Evolutionary conservation across 2,113 vertebrate species (phyloP), one percentile per base, ranked within the genome.

Genomic region (Istiophorus platypterus): DNA sequence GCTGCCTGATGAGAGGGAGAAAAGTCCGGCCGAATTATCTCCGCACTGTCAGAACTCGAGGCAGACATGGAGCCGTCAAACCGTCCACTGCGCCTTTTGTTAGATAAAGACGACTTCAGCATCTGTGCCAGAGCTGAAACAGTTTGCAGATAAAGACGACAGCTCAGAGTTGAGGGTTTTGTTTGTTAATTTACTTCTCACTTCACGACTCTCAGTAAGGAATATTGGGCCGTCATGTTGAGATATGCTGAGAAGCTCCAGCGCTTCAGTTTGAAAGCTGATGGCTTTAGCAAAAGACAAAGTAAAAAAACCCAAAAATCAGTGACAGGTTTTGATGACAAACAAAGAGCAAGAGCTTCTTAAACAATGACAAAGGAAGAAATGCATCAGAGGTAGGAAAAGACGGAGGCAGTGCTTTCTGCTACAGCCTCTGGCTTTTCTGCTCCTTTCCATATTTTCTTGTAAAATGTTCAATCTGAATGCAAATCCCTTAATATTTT

Each of bases 41-140:
- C 11, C 31, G 58, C 11, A 0, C 18, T 76, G 73, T 63, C 66
- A 63, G 2, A 5, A 0, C 57, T 54, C 47, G 64, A 14, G 22
- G 80, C 22, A 15, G 65, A 66, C 51, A 45, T 56, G 5, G 45
- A 79, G 67, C 37, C 42, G 68, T 73, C 81, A 78, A 72, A 73
- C 52, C 62, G 75, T 84, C 81, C 69, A 17, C 2, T 3, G 4
- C 4, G 20, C 12, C 66, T 41, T 41, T 11, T 24, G 9, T 59
- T 26, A 27, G 34, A 72, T 7, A 8, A 31, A 78, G 62, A 78
- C 39, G 72, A 74, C 54, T 49, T 63, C 5, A 58, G 49, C 58
- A 18, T 64, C 63, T 31, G 37, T 78, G 69, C 74, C 62, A 17
- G 34, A 41, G 81, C 37, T 5, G 27, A 70, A 45, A 37, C 9